These are phyloP conservation scores for Epirrhoe alternata DNA, from an alignment of 2,888 invertebrate species.

Conservation along the genomic window DNA sequence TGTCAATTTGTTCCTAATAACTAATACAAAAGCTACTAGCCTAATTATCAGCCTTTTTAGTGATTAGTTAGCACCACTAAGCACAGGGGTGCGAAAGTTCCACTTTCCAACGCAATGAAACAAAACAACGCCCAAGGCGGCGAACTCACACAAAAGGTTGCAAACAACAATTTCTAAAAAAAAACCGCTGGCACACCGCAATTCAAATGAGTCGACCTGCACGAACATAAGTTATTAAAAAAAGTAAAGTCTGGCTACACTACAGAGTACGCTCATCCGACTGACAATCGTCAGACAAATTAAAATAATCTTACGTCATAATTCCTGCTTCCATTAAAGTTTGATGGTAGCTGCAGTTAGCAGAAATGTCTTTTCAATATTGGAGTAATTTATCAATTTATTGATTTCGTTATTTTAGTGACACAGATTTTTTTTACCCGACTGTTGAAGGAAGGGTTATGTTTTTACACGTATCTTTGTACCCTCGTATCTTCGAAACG, in stretches of 20 bases:
- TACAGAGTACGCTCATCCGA: conserved; percentile 11
- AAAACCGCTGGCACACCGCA: conserved; percentile 61
- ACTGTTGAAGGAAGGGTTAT: too few relatives aligned
- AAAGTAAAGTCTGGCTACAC: conserved; percentile 62
- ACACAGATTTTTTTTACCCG: too few relatives aligned
- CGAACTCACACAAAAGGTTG: conserved; percentile 68
- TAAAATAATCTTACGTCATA: not conserved
- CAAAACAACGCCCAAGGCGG: conserved; percentile 64
- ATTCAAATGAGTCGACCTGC: conserved; percentile 60
- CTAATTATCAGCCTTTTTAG: conserved; percentile 18
- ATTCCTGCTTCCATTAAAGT: too few relatives aligned
- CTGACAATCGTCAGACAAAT: not conserved
- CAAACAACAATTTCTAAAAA: conserved; percentile 75
- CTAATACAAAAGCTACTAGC: conserved; percentile 1
- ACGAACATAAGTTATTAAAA: conserved; percentile 84
- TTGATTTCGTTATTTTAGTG: too few relatives aligned
- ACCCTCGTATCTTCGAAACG: too few relatives aligned
- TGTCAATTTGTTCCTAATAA: too few relatives aligned
- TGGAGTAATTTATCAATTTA: too few relatives aligned
- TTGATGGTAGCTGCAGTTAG: too few relatives aligned
- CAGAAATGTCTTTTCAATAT: too few relatives aligned
- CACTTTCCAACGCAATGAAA: conserved; percentile 32
- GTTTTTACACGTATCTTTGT: too few relatives aligned
- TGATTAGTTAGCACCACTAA: conserved; percentile 21
- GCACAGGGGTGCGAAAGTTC: conserved; percentile 18